Evolutionary conservation across 2,113 vertebrate species (phyloP).

Genomic region (Ceuthmochares aereus): DNA sequence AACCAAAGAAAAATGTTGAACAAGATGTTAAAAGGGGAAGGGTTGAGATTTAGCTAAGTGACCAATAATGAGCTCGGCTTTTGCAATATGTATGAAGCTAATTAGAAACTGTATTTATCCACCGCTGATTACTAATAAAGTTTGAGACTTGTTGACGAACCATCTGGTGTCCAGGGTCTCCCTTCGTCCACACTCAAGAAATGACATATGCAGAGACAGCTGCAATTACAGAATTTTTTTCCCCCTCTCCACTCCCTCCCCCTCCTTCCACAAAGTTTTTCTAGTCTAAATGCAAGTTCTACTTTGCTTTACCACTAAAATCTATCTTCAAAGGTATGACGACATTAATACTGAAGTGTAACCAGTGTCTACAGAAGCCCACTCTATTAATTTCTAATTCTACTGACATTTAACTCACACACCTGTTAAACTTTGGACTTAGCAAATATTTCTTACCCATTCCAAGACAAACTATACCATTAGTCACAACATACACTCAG

Average conservation of each 20-base stretch:
- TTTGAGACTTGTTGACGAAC: too few relatives aligned
- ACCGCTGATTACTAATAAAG: too few relatives aligned
- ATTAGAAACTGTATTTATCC: too few relatives aligned
- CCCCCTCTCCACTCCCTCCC: not conserved
- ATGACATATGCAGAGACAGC: not conserved
- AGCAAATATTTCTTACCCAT: not conserved
- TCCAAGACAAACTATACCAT: slow-evolving; percentile 29
- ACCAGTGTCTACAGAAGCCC: not conserved
- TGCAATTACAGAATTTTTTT: not conserved
- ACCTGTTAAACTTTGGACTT: slow-evolving; percentile 58
- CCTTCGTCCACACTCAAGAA: too few relatives aligned
- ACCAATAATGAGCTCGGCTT: too few relatives aligned
- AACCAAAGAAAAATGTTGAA: too few relatives aligned
- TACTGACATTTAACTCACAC: slow-evolving; percentile 31
- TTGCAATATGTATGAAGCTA: too few relatives aligned
- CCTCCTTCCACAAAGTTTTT: not conserved
- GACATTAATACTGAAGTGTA: not conserved
- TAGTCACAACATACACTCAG: slow-evolving; percentile 28
- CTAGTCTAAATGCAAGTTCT: not conserved
- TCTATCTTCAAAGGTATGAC: not conserved
- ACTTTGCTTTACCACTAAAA: not conserved
- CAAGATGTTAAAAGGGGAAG: too few relatives aligned
- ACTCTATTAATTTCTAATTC: slow-evolving; percentile 8
- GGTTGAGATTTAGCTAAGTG: too few relatives aligned
- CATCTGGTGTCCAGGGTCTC: too few relatives aligned